These are phyloP conservation scores for Automeris io DNA, from an alignment of 2,888 invertebrate species.

Conservation along the genomic window DNA sequence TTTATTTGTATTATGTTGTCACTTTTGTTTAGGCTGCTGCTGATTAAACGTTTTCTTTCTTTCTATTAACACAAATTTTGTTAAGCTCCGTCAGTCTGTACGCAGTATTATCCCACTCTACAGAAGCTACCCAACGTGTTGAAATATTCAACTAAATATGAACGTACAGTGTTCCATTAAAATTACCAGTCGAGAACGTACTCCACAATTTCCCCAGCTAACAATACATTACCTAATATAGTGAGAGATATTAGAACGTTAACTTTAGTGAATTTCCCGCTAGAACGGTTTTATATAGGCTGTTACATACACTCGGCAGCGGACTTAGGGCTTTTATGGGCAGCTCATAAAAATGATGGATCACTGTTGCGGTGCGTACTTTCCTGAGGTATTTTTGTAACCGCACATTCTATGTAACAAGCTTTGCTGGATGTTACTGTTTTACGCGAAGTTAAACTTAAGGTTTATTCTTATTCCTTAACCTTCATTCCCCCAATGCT, in stretches of 20 bases:
- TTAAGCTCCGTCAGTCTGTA: too few species aligned
- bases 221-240: conserved; percentile 37
- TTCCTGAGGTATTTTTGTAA: neutral
- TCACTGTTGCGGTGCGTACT: conserved; percentile 28
- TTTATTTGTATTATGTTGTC: too few species aligned
- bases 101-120: too few species aligned
- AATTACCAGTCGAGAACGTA: neutral
- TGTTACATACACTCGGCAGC: conserved; percentile 68
- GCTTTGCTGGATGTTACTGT: neutral
- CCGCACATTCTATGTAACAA: neutral
- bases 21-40: too few species aligned
- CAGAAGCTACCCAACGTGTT: too few species aligned
- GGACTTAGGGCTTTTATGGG: conserved; percentile 61
- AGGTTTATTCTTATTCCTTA: too few species aligned
- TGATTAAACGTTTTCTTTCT: too few species aligned
- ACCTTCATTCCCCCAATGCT: too few species aligned
- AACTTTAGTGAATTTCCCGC: conserved; percentile 56
- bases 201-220: conserved; percentile 16
- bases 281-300: conserved; percentile 65
- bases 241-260: conserved; percentile 39
- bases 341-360: conserved; percentile 70
- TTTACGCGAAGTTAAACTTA: too few species aligned
- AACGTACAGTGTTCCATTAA: too few species aligned
- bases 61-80: too few species aligned
- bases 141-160: too few species aligned